Base-by-base conservation (phyloP, 2,888 invertebrate species). In the Eremobia ochroleuca region DNA sequence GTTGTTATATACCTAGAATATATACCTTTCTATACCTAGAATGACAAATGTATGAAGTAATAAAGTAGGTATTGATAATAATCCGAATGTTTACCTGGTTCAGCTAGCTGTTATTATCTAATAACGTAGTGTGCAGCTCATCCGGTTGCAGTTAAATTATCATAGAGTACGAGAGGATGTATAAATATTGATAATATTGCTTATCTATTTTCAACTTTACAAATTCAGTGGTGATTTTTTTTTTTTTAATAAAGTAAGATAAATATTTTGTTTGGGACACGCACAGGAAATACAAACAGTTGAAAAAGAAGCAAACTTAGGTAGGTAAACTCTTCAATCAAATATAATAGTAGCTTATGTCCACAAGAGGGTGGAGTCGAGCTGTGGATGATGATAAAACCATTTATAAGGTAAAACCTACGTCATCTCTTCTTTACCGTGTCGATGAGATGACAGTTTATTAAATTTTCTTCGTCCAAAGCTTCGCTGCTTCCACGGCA, bases 1-100 rank as follows among this genome's bases (percentile, higher is more conserved):
- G 86, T n/a, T n/a, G n/a, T n/a, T n/a, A n/a, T n/a, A n/a, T n/a
- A n/a, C n/a, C n/a, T n/a, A n/a, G n/a, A n/a, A n/a, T n/a, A n/a
- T n/a, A n/a, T 89, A 31, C 37, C 28, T 76, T 81, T 73, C 59
- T 72, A 71, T 81, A n/a, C 4, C 13, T 28, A 64, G 8, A n/a
- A 18, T 8, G 9, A 62, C 40, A 58, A 65, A 31, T 28, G 13
- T 46, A 61, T 67, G 55, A 37, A 52, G n/a, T 37, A 49, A 58
- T n/a, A n/a, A n/a, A n/a, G n/a, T n/a, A n/a, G 40, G 21, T 61
- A 1, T 43, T 52, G 13, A 18, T 31, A 21, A 49, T 61, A 40
- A 58, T 0, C 21, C 28, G 37, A 43, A 46, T 62, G 21, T 58
- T 52, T 73, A 46, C 65, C 61, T 58, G 13, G 65, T 52, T 61